phyloP scores from a whole-genome alignment of 2,888 invertebrate species.

The Choreutis nemorana region DNA sequence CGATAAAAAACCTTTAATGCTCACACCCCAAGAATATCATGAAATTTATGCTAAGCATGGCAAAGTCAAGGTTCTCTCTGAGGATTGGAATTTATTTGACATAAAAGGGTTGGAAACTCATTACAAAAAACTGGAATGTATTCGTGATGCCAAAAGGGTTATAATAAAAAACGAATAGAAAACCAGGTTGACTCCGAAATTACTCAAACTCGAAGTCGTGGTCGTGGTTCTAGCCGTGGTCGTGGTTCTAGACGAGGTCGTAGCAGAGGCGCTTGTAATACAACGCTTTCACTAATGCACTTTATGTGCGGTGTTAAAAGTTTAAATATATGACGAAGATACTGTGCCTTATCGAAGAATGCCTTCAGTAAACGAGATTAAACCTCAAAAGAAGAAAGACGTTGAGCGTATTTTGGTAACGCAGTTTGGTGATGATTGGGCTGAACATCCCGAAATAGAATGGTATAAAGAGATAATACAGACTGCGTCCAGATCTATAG shows the following conservation, averaged over 20 bases:
- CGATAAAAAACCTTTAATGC: conserved; percentile 6
- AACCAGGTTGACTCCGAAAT: conserved; percentile 2
- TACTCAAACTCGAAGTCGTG: conserved; percentile 7
- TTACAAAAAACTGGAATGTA: conserved; percentile 7
- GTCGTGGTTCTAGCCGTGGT: conserved; percentile 7
- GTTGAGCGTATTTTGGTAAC: conserved; percentile 5
- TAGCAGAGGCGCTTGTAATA: conserved; percentile 4
- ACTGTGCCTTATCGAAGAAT: conserved; percentile 5
- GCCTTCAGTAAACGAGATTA: conserved; percentile 9
- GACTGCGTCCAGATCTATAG: conserved; percentile 4
- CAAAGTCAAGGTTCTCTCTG: conserved; percentile 6
- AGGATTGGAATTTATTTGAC: conserved; percentile 5
- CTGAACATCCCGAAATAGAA: conserved; percentile 7
- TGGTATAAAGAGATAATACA: conserved; percentile 5
- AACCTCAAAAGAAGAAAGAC: conserved; percentile 9
- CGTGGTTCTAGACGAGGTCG: conserved; percentile 3
- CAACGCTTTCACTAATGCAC: conserved; percentile 7
- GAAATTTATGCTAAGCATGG: conserved; percentile 9
- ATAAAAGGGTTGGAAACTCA: conserved; percentile 6
- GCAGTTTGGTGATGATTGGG: conserved; percentile 5
- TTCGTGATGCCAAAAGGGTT: conserved; percentile 8
- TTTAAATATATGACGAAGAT: conserved; percentile 7
- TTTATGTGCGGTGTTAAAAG: conserved; percentile 6
- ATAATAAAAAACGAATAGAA: conserved; percentile 6
- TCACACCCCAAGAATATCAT: conserved; percentile 4